These are phyloP conservation scores for Axinella damicornis DNA, from an alignment of 37 sponge, comb jelly and placozoan genomes.

Conservation along the genomic window DNA sequence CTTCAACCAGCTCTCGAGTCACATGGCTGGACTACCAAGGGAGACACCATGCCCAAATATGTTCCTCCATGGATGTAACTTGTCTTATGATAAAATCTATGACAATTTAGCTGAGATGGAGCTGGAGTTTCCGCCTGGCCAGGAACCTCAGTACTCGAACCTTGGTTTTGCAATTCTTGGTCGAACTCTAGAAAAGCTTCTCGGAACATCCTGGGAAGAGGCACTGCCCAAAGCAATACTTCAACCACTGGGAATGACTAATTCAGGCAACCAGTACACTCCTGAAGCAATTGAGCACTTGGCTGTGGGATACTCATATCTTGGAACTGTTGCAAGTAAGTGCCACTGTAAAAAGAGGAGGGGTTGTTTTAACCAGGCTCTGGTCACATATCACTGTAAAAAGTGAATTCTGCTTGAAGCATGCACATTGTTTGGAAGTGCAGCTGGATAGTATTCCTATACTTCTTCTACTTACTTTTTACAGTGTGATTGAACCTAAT, in stretches of 20 bases:
- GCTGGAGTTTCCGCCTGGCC: conserved; percentile 70
- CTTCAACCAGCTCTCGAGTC: conserved; percentile 71
- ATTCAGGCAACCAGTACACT: conserved; percentile 50
- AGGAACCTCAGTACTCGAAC: conserved; percentile 74
- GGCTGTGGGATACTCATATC: conserved; percentile 67
- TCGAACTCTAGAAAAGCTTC: neutral
- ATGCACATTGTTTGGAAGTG: no score
- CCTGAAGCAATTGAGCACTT: conserved; percentile 21
- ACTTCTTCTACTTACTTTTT: no score
- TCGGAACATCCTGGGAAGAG: conserved; percentile 60
- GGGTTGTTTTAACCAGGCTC: no score
- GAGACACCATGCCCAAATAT: conserved; percentile 61
- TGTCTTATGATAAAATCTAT: conserved; percentile 35
- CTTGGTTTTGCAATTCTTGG: conserved; percentile 81
- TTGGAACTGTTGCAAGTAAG: conserved; percentile 50
- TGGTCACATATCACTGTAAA: no score
- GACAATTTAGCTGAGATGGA: conserved; percentile 32
- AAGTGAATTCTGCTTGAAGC: no score
- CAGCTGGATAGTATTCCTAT: no score
- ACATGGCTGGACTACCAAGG: conserved; percentile 80
- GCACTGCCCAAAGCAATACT: conserved; percentile 41
- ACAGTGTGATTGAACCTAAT: no score
- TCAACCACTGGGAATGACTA: conserved; percentile 56
- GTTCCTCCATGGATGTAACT: conserved; percentile 58
- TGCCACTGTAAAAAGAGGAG: no score